Evolutionary conservation across 2,113 vertebrate species (phyloP).

Genomic region (Manacus vitellinus): DNA sequence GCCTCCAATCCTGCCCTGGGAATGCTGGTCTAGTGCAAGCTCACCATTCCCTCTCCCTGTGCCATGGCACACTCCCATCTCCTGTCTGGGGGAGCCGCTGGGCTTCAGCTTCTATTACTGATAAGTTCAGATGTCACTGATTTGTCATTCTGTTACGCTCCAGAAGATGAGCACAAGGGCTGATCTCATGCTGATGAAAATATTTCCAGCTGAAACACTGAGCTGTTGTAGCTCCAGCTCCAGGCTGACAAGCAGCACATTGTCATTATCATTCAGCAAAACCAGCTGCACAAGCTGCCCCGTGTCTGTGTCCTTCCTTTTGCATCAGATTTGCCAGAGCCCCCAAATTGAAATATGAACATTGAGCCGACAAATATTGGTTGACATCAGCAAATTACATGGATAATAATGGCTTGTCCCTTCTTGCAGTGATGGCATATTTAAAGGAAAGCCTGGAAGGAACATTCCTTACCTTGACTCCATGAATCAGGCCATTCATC

Average conservation of each 20-base stretch:
- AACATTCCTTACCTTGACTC: slow-evolving; percentile 83
- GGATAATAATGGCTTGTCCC: not conserved
- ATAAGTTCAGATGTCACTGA: not conserved
- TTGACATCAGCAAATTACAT: not conserved
- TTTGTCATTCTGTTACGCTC: not conserved
- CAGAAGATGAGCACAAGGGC: not conserved
- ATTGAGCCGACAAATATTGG: not conserved
- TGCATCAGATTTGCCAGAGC: not conserved
- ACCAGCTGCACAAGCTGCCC: not conserved
- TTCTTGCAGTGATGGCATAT: not conserved
- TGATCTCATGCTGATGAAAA: not conserved
- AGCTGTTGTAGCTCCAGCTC: not conserved
- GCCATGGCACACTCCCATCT: not conserved
- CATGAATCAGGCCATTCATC: slow-evolving; percentile 93
- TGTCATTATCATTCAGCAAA: not conserved
- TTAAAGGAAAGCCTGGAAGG: not conserved
- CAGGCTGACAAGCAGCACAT: rapidly evolving
- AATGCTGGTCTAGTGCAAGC: not conserved
- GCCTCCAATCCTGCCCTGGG: not conserved
- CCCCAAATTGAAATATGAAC: not conserved
- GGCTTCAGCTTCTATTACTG: not conserved
- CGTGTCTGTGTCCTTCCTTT: not conserved
- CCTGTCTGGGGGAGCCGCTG: not conserved
- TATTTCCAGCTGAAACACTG: not conserved
- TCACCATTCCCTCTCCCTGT: rapidly evolving